phyloP scores from a whole-genome alignment of 2,888 invertebrate genomes.

The Sabellastarte sp. region DNA sequence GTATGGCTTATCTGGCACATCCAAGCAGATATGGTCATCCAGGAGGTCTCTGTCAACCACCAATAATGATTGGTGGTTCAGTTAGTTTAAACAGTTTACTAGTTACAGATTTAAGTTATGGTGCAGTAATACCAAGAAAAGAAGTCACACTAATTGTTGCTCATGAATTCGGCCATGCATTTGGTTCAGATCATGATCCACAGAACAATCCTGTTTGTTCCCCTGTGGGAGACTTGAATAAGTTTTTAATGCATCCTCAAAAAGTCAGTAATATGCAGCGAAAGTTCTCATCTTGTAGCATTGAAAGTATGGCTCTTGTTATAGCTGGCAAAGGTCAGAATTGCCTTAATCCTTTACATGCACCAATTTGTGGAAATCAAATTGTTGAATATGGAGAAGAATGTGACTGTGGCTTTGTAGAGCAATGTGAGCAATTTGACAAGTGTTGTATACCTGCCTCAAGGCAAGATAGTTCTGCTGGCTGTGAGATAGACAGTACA shows the following conservation, averaged over 20 bases:
- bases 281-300: neutral
- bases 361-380: neutral
- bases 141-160: neutral
- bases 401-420: neutral
- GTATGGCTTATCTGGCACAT: neutral
- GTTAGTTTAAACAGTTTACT: neutral
- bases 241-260: neutral
- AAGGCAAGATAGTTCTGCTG: neutral
- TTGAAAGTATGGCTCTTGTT: neutral
- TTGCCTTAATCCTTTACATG: neutral
- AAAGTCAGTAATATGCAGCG: neutral
- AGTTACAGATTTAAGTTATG: neutral
- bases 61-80: neutral
- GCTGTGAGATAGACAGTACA: neutral
- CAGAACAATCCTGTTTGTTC: neutral
- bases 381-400: neutral
- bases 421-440: neutral
- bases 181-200: slow-evolving; percentile 1
- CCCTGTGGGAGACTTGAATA: neutral
- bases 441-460: neutral
- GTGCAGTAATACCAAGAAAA: neutral
- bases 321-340: neutral
- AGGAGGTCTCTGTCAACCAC: neutral
- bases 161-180: slow-evolving; percentile 2
- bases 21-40: neutral